phyloP scores from a whole-genome alignment of 2,888 invertebrate genomes.

The Thymelicus sylvestris region DNA sequence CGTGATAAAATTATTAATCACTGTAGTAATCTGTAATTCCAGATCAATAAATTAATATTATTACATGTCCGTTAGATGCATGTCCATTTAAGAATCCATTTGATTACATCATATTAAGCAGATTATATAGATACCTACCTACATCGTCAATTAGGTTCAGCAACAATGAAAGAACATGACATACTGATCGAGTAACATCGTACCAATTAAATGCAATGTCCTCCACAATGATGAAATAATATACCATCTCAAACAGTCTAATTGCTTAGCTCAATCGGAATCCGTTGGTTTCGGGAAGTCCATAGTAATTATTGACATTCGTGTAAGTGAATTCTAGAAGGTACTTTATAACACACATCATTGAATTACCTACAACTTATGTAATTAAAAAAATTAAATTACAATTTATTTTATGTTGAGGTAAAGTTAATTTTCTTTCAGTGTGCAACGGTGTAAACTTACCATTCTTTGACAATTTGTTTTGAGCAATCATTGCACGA shows the following conservation, averaged over 20 bases:
- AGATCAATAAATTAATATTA: too few species aligned
- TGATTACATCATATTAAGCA: too few species aligned
- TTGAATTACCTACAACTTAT: background rate
- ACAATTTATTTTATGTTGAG: too few species aligned
- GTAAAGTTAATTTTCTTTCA: too few species aligned
- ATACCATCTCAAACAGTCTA: slow-evolving; percentile 23
- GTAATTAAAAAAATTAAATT: too few species aligned
- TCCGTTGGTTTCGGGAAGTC: background rate
- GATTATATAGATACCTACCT: background rate
- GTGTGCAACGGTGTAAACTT: too few species aligned
- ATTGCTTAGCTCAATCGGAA: slow-evolving; percentile 12
- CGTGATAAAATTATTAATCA: too few species aligned
- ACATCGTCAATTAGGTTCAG: background rate
- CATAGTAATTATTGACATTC: background rate
- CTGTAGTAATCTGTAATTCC: too few species aligned
- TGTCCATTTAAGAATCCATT: too few species aligned
- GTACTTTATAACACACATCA: background rate
- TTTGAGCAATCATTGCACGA: too few species aligned
- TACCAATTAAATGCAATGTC: slow-evolving; percentile 11
- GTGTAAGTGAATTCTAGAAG: background rate
- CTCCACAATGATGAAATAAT: slow-evolving; percentile 13
- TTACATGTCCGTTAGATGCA: too few species aligned
- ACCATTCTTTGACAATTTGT: too few species aligned
- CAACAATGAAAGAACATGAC: background rate
- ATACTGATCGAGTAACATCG: background rate